Evolutionary conservation across 2,113 vertebrate species (phyloP).

Genomic region (Microtus oregoni): DNA sequence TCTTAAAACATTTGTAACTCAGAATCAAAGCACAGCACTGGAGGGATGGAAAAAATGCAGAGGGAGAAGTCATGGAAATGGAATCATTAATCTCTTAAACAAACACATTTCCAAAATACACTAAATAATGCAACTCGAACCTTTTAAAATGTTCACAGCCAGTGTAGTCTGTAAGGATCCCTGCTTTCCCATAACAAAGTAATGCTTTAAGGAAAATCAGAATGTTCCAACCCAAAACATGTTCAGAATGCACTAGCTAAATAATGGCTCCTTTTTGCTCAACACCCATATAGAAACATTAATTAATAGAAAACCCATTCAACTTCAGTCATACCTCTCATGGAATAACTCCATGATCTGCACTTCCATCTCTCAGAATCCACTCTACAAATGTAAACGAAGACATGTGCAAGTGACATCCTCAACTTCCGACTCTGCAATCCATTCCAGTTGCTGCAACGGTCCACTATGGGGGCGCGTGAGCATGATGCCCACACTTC

Average conservation of each 20-base stretch:
- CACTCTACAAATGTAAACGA: neutral
- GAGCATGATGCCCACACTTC: neutral
- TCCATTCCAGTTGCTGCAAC: neutral
- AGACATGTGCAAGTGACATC: neutral
- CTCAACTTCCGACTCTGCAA: neutral
- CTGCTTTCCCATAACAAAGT: constrained; percentile 51
- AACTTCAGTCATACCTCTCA: constrained; percentile 65
- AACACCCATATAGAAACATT: constrained; percentile 36
- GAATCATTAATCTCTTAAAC: constrained; percentile 44
- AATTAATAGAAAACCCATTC: constrained; percentile 54
- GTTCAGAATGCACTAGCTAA: constrained; percentile 57
- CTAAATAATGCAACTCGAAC: neutral
- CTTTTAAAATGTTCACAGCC: neutral
- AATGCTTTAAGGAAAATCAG: constrained; percentile 52
- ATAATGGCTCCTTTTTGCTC: constrained; percentile 38
- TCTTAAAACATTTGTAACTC: constrained; percentile 22
- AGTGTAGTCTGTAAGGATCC: constrained; percentile 19
- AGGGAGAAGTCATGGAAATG: constrained; percentile 20
- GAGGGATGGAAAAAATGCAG: constrained; percentile 13
- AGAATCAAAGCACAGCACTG: constrained; percentile 33
- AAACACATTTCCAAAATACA: constrained; percentile 62
- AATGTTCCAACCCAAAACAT: constrained; percentile 47
- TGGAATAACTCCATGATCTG: constrained; percentile 73
- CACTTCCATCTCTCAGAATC: constrained; percentile 35
- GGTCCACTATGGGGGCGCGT: neutral